Evolutionary conservation across 2,113 vertebrate genomes (phyloP).

Genomic region (Synchiropus splendidus): DNA sequence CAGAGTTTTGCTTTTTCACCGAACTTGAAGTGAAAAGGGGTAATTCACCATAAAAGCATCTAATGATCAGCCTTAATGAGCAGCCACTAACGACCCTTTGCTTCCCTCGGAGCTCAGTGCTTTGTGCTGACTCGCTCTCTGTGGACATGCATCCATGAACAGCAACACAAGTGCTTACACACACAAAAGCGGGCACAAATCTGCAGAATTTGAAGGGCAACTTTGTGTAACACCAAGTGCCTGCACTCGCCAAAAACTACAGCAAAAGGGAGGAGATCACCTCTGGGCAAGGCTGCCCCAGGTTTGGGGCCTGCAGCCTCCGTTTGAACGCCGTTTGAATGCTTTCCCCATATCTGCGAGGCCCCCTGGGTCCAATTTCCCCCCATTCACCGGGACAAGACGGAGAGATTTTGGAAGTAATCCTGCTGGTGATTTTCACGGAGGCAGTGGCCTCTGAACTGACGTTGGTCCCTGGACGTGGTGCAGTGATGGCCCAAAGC

Average conservation of each 20-base stretch:
- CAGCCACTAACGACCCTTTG: constrained; percentile 48
- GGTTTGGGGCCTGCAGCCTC: constrained; percentile 37
- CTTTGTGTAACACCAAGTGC: constrained; percentile 3
- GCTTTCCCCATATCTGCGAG: constrained; percentile 52
- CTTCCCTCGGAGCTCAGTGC: constrained; percentile 43
- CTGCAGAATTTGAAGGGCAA: no score
- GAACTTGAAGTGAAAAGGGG: constrained; percentile 32
- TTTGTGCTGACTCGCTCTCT: constrained; percentile 52
- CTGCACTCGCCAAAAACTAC: background rate
- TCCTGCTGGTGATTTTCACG: constrained; percentile 34
- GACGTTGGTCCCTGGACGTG: constrained; percentile 47
- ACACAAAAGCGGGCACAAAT: constrained; percentile 24
- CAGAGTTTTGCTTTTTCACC: constrained; percentile 13
- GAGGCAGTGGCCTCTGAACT: constrained; percentile 34
- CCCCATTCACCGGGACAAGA: constrained; percentile 44
- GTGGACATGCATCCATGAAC: constrained; percentile 41
- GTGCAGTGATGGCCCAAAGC: constrained; percentile 49
- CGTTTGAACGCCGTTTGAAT: constrained; percentile 44
- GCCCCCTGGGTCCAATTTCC: constrained; percentile 23
- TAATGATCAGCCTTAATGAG: constrained; percentile 63
- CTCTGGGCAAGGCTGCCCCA: constrained; percentile 41
- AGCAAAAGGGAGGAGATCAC: constrained; percentile 14
- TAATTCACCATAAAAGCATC: constrained; percentile 56
- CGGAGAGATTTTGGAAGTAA: constrained; percentile 27
- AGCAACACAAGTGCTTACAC: constrained; percentile 47